Evolutionary conservation across 2,113 vertebrate genomes (phyloP), one percentile per base, ranked within the genome.

Genomic region (Phalacrocorax pelagicus): DNA sequence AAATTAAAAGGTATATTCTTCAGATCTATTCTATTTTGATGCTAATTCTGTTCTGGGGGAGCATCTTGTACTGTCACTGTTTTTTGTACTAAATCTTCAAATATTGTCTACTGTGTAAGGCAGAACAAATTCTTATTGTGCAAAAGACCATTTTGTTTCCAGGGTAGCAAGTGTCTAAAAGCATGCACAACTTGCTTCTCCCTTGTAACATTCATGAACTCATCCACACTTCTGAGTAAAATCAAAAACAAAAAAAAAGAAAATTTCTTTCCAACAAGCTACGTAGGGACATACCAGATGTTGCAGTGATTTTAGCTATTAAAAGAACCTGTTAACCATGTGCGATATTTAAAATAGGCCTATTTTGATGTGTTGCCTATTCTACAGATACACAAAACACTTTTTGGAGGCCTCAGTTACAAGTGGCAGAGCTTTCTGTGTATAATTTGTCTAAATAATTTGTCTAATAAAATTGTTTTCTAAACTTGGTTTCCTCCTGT

Each of bases 391-490:
- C 98, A 99, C 99, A 98, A 99, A 99, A 99, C 98, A 98, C 97
- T 98, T 98, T 99, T 98, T 99, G 98, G 98, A 99, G 99, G 99
- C 99, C 99, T 99, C 99, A 98, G 99, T 99, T 99, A 99, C 98
- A 99, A 99, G 99, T 99, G 99, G 99, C 99, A 99, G 99, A 99
- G 99, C 99, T 99, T 99, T 99, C 99, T 99, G 99, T 99, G 99
- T 99, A 99, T 99, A 99, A 99, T 99, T 99, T 99, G 99, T 99
- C 99, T 99, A 99, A 99, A 99, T 99, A 99, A 99, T 99, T 99
- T 99, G 99, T 99, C 99, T 99, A 99, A 99, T 99, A 99, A 99
- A 99, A 99, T 99, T 98, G 99, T 99, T 99, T 99, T 99, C 98
- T 99, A 99, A 99, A 99, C 98, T 96, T 98, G 96, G 98, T 97